phyloP scores from a whole-genome alignment of 2,797 vertebrate genomes.

The Darevskia mixta region DNA sequence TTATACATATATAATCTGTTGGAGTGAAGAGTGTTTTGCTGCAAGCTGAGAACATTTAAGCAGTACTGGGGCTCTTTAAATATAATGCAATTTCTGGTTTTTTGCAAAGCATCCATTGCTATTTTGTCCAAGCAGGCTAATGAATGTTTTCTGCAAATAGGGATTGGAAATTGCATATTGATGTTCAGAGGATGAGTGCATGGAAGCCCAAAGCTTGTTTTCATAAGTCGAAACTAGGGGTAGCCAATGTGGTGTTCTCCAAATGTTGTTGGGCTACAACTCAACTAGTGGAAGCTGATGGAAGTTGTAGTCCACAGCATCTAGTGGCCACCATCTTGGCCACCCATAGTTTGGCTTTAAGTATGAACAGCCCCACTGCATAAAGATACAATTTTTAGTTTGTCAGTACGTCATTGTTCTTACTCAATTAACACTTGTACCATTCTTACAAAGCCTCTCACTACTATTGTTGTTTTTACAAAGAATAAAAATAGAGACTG shows the following conservation, averaged over 20 bases:
- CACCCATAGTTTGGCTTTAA: not conserved
- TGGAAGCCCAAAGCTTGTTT: not conserved
- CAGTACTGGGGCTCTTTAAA: not conserved
- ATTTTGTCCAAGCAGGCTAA: not conserved
- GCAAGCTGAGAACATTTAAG: not conserved
- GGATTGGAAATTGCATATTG: not conserved
- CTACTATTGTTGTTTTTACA: not conserved
- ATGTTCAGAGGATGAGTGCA: not conserved
- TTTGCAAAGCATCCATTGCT: not conserved
- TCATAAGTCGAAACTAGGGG: not conserved
- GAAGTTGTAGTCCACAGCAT: no score
- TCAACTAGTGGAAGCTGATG: no score
- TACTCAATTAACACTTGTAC: not conserved
- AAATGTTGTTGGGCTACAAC: no score
- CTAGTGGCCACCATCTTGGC: no score
- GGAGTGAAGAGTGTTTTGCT: not conserved
- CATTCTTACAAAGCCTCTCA: not conserved
- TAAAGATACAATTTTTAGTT: not conserved
- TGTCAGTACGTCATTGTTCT: not conserved
- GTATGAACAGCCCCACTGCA: not conserved
- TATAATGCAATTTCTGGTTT: not conserved
- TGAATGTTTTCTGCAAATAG: not conserved
- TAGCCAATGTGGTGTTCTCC: no score
- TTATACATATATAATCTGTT: not conserved
- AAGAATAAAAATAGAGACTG: not conserved